Base-by-base conservation (phyloP, 1,140 invertebrate genomes). In the Armadillidium nasatum region DNA sequence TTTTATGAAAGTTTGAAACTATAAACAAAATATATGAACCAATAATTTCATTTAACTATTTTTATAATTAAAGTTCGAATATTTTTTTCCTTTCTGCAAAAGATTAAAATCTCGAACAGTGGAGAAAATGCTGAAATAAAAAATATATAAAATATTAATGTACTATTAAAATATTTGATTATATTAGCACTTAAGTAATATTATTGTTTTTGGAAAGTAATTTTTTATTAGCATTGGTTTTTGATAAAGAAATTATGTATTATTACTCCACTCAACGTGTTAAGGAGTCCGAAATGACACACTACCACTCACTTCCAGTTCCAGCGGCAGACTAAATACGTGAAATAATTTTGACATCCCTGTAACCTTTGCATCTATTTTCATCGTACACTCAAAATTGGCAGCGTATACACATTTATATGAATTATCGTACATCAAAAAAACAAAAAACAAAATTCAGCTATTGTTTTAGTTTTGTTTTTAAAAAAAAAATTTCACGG, bases 331-430 rank as follows among this genome's bases (percentile, higher is more conserved):
- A 60, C 50, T 60, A 60, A 60, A 9, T 50, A 10, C 15, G 46
- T 9, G 9, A 15, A 50, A 50, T 50, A n/a, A 10, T 50, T 50
- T 50, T 50, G 46, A 60, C 50, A 60, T 60, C 11, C 50, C 50
- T 13, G 50, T 19, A 60, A 60, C 11, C 50, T 60, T 60, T 60
- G 3, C 19, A 19, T 60, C 50, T 33, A 33, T 33, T 33, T 33
- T 19, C 50, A 60, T 60, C 50, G 50, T 60, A 60, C 50, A 60
- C 50, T 60, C 50, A 60, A 60, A 60, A 60, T 60, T 60, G 50
- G 50, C 50, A 60, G 50, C 50, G 50, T 15, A 60, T 60, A 60
- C 50, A 60, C 50, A 19, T 13, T 13, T 19, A 15, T 19, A 15
- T 19, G 19, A 60, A 60, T 60, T 60, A 19, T 60, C 50, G 50